Evolutionary conservation across 2,888 invertebrate genomes (phyloP), one percentile per base, ranked within the genome.

Genomic region (Drosophila ochracea): DNA sequence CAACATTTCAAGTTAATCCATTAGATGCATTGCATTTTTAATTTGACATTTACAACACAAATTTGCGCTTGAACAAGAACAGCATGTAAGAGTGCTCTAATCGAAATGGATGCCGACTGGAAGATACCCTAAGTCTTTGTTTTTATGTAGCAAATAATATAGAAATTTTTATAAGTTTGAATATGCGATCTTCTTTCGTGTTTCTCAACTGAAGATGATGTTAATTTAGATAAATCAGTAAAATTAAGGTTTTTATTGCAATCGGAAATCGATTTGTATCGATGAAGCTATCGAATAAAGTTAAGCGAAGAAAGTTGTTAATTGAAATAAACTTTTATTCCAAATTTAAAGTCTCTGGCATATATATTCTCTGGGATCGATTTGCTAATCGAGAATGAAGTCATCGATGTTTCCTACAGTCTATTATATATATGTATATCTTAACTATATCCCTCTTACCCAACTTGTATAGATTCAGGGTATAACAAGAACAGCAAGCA

Each of bases 21-120:
- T 87, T 87, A 89, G 85, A 77, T 82, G 77, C 89, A 80, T 75
- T 87, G 89, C 88, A 87, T 87, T 82, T 87, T 87, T 87, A 89
- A 87, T 87, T 85, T 87, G 87, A 87, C 87, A 82, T 87, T 84
- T 87, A 76, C 87, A 83, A 78, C 74, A 85, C 82, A 88, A 82
- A 83, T 85, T 88, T 76, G 60, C 65, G 64, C 73, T 68, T 54
- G 50, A 66, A 50, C 62, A 68, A 25, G 50, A 60, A 52, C 28
- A 68, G 33, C 64, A 58, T 28, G 47, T 16, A 16, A 4, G 16
- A 16, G 9, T 25, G 16, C 16, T 2, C 1, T 0, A 2, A 16
- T 9, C 47, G 2, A 2, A 4, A 9, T 25, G 1, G 0, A 25
- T 1, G 2, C 2, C 25, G 47, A 47, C 47, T 25, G 9, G 47